A percentile compares a stretch with the other conserved stretches of the same genome.
Evolutionary conservation across 2,888 invertebrate species (phyloP).

Genomic region (Pilophorus perplexus): DNA sequence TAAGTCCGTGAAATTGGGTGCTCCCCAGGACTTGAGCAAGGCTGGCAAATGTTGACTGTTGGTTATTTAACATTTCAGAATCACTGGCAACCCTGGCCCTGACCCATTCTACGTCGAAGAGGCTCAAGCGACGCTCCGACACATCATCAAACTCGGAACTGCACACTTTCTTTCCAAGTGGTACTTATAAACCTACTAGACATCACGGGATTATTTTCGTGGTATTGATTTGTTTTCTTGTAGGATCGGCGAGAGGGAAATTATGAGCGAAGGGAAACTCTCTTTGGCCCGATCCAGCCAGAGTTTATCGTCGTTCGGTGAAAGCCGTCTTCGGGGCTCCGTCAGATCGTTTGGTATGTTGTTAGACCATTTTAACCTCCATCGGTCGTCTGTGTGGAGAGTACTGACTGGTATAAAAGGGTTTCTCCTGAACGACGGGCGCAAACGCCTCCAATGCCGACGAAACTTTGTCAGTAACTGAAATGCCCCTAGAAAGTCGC

Average conservation of each 20-base stretch:
- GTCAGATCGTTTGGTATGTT: constrained; percentile 24
- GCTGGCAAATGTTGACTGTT: background rate
- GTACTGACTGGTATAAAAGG: too few species aligned
- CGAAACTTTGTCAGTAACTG: too few species aligned
- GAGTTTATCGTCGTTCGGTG: constrained; percentile 28
- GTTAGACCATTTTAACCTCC: too few species aligned
- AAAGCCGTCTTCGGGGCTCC: constrained; percentile 5
- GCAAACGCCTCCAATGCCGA: too few species aligned
- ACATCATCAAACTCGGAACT: constrained; percentile 72
- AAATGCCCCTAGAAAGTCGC: too few species aligned
- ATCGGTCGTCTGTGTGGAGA: too few species aligned
- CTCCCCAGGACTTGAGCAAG: background rate
- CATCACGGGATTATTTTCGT: too few species aligned
- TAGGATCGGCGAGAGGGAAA: constrained; percentile 16
- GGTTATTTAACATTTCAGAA: constrained; percentile 53
- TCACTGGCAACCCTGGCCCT: constrained; percentile 63
- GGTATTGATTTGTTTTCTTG: too few species aligned
- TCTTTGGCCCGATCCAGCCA: constrained; percentile 21
- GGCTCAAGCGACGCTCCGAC: constrained; percentile 78
- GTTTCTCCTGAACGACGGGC: too few species aligned
- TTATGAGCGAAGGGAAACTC: constrained; percentile 6
- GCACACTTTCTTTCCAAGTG: constrained; percentile 68
- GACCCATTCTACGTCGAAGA: constrained; percentile 87
- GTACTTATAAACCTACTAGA: constrained; percentile 49
- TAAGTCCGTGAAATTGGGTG: constrained; percentile 47